Base-by-base conservation (phyloP, 2,888 invertebrate species). In the Sesia apiformis region DNA sequence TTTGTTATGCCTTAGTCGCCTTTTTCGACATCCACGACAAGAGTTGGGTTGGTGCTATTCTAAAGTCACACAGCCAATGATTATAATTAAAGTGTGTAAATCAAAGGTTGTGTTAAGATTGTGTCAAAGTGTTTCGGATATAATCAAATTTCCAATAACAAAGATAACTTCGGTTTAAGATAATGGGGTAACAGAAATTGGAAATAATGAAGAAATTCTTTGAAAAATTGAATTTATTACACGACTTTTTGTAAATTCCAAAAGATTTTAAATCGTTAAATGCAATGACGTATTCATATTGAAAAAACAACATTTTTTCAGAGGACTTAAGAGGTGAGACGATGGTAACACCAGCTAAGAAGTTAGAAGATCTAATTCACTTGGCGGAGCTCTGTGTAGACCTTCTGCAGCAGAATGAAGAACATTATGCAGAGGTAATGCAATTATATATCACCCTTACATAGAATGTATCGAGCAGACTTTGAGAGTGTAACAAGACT, bases 351-450 rank as follows among this genome's bases (percentile, higher is more conserved):
- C 95, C 97, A 4, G 93, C 94, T 56, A 96, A 96, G 88, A 97
- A 97, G 78, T 91, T 99, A 53, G 98, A 99, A 80, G 98, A 99
- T 80, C 92, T 99, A 56, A 97, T 98, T 72, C 98, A 97, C 79
- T 92, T 99, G 64, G 98, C 99, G 7, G 99, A 99, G 81, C 92
- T 99, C 51, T 99, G 99, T 88, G 98, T 99, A 54, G 99, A 99
- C 83, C 92, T 99, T 49, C 90, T 99, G 61, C 99, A 99, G 84
- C 99, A 99, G 87, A 99, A 99, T 80, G 99, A 99, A 91, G 99
- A 99, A 85, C 98, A 99, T 83, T 99, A 99, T 88, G 98, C 99
- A 63, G 99, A 99, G 97, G 99, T 99, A 93, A 90, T 53, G 42
- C 39, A 8, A 38, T 8, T 7, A 8, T 49, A 2, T 38, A 6